Base-by-base conservation (phyloP, 2,888 invertebrate species). In the Caenorhabditis afra region DNA sequence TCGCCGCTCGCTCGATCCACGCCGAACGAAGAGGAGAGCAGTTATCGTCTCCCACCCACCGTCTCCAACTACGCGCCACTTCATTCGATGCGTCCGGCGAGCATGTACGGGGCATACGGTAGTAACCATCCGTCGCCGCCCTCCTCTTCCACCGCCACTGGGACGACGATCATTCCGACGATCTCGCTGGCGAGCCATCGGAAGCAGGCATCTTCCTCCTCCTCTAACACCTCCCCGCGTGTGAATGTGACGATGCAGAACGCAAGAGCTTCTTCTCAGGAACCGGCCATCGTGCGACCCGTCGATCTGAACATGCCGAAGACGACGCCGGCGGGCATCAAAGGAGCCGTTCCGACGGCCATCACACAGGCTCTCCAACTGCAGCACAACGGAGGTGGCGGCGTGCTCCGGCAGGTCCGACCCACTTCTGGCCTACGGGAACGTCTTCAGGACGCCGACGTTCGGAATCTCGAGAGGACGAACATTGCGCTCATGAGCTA, bases 291-390 rank as follows among this genome's bases (percentile, higher is more conserved):
- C 16, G 81, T 76, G 18, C 49, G 82, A 57, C 81, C 81, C n/a
- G 68, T 68, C 44, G 79, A 79, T 44, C 20, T 82, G 70, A 74
- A 74, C 61, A 73, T 79, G 65, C 64, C 66, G 10, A 59, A 65
- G 59, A 23, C 68, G 29, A 47, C 47, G 8, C 23, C 81, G 23
- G 70, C 41, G 7, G 66, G 45, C 7, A 76, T 79, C 12, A 73
- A 66, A 22, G 83, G 83, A 55, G 83, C 81, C 4, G 83, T 83
- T 22, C 83, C 83, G 16, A 83, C 83, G 5, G 83, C 81, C 1
- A 81, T 83, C n/a, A 83, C 81, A 1, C 82, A 81, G 70, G 82
- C 83, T 0, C 58, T 83, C 12, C 80, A 81, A 57, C 55, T 82
- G 16, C 78, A 67, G 66, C 73, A 55, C 39, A 57, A 75, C 18